phyloP scores from a whole-genome alignment of 2,888 invertebrate species.

The Cephus runcator region DNA sequence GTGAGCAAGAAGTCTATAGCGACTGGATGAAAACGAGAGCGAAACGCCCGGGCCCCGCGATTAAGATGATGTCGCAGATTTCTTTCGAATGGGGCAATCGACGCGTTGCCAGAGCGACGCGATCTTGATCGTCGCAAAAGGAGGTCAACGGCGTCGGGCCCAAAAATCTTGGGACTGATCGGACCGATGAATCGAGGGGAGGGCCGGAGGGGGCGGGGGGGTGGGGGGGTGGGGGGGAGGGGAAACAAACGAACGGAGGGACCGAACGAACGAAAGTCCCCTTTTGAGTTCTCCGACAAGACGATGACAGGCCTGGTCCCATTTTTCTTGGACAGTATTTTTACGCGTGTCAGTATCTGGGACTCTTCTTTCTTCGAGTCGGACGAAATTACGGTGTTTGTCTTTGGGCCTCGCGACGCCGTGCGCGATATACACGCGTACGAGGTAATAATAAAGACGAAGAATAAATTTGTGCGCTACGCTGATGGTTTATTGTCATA shows the following conservation, averaged over 20 bases:
- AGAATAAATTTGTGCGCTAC: not conserved
- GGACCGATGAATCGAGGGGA: not conserved
- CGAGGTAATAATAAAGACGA: not conserved
- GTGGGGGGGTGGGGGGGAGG: too few relatives aligned
- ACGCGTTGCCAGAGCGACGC: conserved; percentile 7
- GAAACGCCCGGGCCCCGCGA: conserved; percentile 1
- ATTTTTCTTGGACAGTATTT: not conserved
- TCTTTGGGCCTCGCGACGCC: not conserved
- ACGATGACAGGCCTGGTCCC: not conserved
- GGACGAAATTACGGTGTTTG: not conserved
- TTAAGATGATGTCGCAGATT: conserved; percentile 24
- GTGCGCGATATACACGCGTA: not conserved
- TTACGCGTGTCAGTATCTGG: not conserved
- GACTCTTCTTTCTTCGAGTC: not conserved
- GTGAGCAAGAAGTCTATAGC: conserved; percentile 2
- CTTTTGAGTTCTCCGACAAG: not conserved
- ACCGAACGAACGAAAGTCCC: not conserved
- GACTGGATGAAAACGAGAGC: conserved; percentile 14
- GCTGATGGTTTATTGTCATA: not conserved
- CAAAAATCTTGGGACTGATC: not conserved
- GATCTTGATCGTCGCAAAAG: conserved; percentile 21
- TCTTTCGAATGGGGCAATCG: conserved; percentile 23
- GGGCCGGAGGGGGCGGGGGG: too few relatives aligned
- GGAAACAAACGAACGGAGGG: not conserved
- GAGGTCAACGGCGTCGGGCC: conserved; percentile 18